These are phyloP conservation scores for Pipistrellus kuhlii DNA, from an alignment of 2,797 vertebrate species.

Conservation along the genomic window DNA sequence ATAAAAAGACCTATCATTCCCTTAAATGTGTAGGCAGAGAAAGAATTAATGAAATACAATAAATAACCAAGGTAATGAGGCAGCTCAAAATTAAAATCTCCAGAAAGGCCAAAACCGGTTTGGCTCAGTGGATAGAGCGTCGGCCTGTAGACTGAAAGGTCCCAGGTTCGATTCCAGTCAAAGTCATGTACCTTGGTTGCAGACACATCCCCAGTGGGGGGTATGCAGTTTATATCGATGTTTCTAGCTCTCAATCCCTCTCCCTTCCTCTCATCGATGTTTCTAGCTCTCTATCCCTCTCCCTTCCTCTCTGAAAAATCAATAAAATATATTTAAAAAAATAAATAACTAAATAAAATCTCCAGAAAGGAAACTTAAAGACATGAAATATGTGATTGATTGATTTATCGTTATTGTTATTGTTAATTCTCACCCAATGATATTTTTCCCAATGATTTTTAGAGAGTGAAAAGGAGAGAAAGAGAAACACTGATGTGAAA, in stretches of 20 bases:
- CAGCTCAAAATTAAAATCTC: background rate
- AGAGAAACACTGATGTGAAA: background rate
- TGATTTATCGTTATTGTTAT: background rate
- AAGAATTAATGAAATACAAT: background rate
- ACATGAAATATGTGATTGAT: background rate
- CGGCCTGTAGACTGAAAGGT: too few species aligned
- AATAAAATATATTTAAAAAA: background rate
- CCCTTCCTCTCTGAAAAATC: background rate
- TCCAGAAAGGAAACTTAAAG: background rate
- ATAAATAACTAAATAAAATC: background rate
- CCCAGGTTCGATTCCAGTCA: too few species aligned
- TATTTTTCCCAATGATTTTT: background rate
- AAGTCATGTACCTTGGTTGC: too few species aligned
- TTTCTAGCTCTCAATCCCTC: too few species aligned
- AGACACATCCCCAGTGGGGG: too few species aligned
- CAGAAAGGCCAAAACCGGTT: background rate
- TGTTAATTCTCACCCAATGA: background rate
- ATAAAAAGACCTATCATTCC: background rate
- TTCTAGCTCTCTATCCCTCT: too few species aligned
- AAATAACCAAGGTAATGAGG: background rate
- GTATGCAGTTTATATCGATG: too few species aligned
- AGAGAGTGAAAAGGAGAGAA: background rate
- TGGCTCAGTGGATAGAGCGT: too few species aligned
- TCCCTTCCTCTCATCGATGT: too few species aligned
- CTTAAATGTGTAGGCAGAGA: background rate